phyloP scores from a whole-genome alignment of 2,113 vertebrate species.

The Lepus timidus region DNA sequence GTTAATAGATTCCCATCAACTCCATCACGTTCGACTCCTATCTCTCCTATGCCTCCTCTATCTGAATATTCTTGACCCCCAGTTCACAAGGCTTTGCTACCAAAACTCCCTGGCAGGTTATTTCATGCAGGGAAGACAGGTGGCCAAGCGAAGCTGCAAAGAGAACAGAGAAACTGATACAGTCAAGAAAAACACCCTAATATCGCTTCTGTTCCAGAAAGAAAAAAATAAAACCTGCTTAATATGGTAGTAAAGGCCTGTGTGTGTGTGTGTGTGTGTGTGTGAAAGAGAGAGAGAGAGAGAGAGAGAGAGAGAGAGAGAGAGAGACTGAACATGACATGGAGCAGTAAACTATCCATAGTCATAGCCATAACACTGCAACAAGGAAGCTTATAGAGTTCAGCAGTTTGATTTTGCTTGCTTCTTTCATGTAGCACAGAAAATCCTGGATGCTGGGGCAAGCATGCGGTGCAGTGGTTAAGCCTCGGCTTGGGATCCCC shows the following conservation, averaged over 20 bases:
- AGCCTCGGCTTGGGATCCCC: no score
- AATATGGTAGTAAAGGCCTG: background rate
- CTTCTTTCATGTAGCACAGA: background rate
- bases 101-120: background rate
- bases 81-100: background rate
- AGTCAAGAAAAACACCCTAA: background rate
- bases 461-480: no score
- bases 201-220: background rate
- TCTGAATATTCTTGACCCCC: background rate
- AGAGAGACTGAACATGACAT: background rate
- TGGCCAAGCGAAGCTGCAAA: background rate
- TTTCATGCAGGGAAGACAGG: background rate
- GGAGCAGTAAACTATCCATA: background rate
- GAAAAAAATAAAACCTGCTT: background rate
- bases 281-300: no score
- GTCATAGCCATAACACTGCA: background rate
- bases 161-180: background rate
- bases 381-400: background rate
- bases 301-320: no score
- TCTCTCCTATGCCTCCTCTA: background rate
- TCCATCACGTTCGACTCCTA: background rate
- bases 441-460: background rate
- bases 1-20: background rate
- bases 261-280: background rate
- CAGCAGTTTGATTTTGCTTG: background rate